These are phyloP conservation scores for Araneus ventricosus DNA, from an alignment of 1,140 invertebrate species.

Conservation along the genomic window DNA sequence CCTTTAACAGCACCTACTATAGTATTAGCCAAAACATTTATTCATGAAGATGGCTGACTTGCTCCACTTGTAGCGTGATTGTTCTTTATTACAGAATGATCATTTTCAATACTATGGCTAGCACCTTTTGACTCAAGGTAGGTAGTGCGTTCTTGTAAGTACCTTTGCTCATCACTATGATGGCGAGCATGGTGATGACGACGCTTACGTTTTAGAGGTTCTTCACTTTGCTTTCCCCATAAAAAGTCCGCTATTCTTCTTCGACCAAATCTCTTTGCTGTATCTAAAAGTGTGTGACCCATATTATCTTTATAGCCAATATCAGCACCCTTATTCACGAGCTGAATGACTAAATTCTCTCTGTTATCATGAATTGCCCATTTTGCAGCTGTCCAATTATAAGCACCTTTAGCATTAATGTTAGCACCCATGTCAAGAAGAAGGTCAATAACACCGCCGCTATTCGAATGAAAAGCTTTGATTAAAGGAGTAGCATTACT, in stretches of 20 bases:
- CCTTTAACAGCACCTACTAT: constrained; percentile 33
- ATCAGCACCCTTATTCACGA: not conserved
- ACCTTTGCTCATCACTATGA: not conserved
- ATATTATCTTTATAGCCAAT: not conserved
- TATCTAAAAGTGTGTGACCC: not conserved
- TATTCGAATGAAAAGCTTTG: too few species aligned
- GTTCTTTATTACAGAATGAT: not conserved
- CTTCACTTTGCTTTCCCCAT: too few species aligned
- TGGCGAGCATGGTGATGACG: constrained; percentile 27
- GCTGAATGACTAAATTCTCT: not conserved
- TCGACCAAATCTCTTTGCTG: constrained; percentile 7
- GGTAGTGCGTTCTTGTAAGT: too few species aligned
- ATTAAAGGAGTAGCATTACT: too few species aligned
- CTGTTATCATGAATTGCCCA: not conserved
- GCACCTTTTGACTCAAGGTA: too few species aligned
- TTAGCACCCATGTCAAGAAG: too few species aligned
- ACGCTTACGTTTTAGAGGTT: not conserved
- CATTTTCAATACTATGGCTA: not conserved
- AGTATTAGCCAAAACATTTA: constrained; percentile 48
- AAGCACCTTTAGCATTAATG: not conserved
- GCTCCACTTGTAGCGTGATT: constrained; percentile 33
- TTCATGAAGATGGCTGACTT: constrained; percentile 23
- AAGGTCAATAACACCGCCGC: too few species aligned
- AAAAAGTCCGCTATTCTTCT: not conserved
- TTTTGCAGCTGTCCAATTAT: not conserved